Base-by-base conservation (phyloP, 2,888 invertebrate genomes). In the Leptothorax acervorum region DNA sequence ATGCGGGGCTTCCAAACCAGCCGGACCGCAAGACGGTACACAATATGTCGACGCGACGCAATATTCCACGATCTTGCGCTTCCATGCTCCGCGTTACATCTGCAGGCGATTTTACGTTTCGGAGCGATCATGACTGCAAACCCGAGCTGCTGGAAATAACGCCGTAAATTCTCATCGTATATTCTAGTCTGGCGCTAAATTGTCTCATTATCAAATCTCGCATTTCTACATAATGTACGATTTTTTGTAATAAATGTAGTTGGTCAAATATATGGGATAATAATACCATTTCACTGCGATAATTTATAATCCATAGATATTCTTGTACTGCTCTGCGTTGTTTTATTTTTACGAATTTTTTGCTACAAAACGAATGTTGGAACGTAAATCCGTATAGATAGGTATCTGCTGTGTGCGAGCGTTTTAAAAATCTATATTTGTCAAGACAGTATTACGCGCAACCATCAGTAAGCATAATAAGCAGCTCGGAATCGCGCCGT, bases 1-100 rank as follows among this genome's bases (percentile, higher is more conserved):
- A 73, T 83, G 88, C 71, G 75, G 87, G 90, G 87, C 90, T 86
- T 76, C 60, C 83, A 82, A 87, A 90, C 88, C 89, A 88, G 75
- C 87, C 70, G 65, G 84, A 86, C 87, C 88, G 70, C 87, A 85
- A 87, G 85, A 85, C 83, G 74, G 48, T 57, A 55, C 28, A 45
- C 55, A 45, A 60, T 57, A 79, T 79, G 73, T 48, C 70, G 53
- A 55, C 42, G 68, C 76, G 51, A 68, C 57, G 73, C 48, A 73
- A 81, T 81, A 81, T 81, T 73, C 73, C 35, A 48, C 71, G 23
- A 60, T 79, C 57, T 79, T 57, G 35, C 73, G 39, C 15, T 60
- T 39, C 79, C 71, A 53, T 3, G 48, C 9, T 23, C 60, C 71
- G 39, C 45, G 55, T 60, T 35, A 48, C 51, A 79, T 45, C 73